Evolutionary conservation across 35 echinoderm and acorn worm species (phyloP).

Genomic region (Chiridota heheva): DNA sequence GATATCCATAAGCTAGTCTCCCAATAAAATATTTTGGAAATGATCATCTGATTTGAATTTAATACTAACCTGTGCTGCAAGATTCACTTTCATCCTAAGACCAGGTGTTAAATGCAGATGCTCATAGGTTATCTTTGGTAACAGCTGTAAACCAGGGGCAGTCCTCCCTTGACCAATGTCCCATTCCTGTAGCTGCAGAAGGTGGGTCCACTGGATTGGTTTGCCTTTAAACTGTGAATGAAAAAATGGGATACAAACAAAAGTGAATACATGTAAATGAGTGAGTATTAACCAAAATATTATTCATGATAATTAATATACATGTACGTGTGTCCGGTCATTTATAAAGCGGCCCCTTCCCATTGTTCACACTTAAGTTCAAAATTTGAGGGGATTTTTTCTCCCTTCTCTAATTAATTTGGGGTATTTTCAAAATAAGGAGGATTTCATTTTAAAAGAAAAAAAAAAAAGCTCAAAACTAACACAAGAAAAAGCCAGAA

Average conservation of each 20-base stretch:
- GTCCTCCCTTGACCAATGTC: conserved; percentile 11
- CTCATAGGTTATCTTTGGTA: conserved; percentile 45
- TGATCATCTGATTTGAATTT: not conserved
- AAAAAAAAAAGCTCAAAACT: too few species aligned
- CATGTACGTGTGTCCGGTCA: not conserved
- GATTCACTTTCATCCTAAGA: conserved; percentile 46
- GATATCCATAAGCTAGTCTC: too few species aligned
- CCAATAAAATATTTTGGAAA: not conserved
- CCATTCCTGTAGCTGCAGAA: conserved; percentile 37
- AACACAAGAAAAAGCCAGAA: too few species aligned
- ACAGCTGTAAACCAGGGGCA: conserved; percentile 13
- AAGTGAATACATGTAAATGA: not conserved
- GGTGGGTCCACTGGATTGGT: conserved; percentile 11
- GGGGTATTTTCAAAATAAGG: too few species aligned
- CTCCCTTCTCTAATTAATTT: too few species aligned
- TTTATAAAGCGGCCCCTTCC: not conserved
- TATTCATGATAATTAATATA: too few species aligned
- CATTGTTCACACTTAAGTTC: too few species aligned
- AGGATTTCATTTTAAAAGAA: too few species aligned
- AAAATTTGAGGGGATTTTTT: too few species aligned
- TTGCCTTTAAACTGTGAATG: conserved; percentile 10
- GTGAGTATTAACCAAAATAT: not conserved
- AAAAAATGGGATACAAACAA: not conserved
- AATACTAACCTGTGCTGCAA: conserved; percentile 33
- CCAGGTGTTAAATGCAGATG: conserved; percentile 44